Evolutionary conservation across 2,888 invertebrate genomes (phyloP), one percentile per base, ranked within the genome.

Genomic region (Ichneumoninae sp.): DNA sequence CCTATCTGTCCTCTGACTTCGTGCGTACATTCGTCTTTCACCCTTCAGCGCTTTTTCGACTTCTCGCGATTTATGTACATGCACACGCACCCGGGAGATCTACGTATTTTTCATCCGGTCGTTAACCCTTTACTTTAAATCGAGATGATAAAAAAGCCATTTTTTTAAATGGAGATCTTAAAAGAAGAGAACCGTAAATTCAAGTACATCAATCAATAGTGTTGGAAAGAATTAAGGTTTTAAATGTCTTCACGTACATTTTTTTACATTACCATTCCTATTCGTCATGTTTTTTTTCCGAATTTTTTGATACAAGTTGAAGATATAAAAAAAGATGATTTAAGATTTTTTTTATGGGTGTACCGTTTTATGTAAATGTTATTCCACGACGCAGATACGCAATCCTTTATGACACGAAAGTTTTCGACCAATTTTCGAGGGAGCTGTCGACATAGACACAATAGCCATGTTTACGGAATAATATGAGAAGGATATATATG

Each of bases 1-100:
- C 77, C 65, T 76, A 70, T 80, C 63, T 76, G 65, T 77, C 73
- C 81, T 66, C 40, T 52, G 60, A 69, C 68, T 81, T 52, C 65
- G 57, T 74, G 19, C 68, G 50, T 75, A 71, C 71, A 71, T 47
- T 30, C 76, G 54, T 76, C 68, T 57, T 68, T 57, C 22, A 26
- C 54, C 54, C 16, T 68, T 47, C 16, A 47, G 30, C 68, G 40
- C 57, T 76, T 66, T 63, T 54, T 68, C 10, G 76, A 68, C 52
- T 66, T 76, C 44, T 44, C 40, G 52, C 22, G 40, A n/a, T 52
- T 30, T 33, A 63, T 68, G 13, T 33, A 52, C 36, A 54, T n/a
- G 33, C 66, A 52, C 47, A 60, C 40, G 30, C 33, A 69, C 57
- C 40, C 60, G 22, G 8, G 6, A 65, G 33, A 65, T 65, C 30